Percentiles rank a stretch among this genome's conserved stretches.
These are phyloP conservation scores for Tolmerus cingulatus DNA, from an alignment of 2,888 invertebrate genomes.

Conservation along the genomic window DNA sequence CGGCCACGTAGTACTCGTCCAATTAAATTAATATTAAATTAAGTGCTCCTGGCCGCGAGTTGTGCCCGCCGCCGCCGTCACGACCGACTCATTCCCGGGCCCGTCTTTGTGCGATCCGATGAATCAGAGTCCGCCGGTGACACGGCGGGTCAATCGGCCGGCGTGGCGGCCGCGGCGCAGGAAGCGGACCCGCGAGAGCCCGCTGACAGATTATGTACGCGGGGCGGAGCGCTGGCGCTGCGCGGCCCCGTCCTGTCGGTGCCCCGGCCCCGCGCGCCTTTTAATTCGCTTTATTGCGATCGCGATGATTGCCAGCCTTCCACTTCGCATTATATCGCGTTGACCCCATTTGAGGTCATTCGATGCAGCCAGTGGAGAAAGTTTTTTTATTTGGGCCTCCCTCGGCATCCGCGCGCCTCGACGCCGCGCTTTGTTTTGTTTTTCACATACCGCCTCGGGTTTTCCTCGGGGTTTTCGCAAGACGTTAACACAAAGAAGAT, in stretches of 20 bases:
- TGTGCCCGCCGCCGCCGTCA: neutral
- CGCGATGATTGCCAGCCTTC: slow-evolving; percentile 19
- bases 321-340: slow-evolving; percentile 22
- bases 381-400: slow-evolving; percentile 21
- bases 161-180: neutral
- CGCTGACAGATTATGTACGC: slow-evolving; percentile 9
- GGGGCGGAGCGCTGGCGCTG: neutral
- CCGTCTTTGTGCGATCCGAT: neutral
- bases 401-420: neutral
- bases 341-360: slow-evolving; percentile 47
- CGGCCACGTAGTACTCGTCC: slow-evolving; percentile 4
- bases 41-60: neutral
- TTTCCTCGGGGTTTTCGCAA: neutral
- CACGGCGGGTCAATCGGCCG: neutral
- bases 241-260: neutral
- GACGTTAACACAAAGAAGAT: neutral
- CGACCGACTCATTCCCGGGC: neutral
- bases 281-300: neutral
- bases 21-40: neutral
- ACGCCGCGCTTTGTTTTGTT: neutral
- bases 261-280: neutral
- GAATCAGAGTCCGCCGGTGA: slow-evolving; percentile 1
- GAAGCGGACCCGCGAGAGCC: neutral
- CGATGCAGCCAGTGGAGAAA: slow-evolving; percentile 7
- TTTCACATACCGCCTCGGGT: neutral